phyloP scores from a whole-genome alignment of 2,888 invertebrate species.

The Agonopterix subpropinquella region DNA sequence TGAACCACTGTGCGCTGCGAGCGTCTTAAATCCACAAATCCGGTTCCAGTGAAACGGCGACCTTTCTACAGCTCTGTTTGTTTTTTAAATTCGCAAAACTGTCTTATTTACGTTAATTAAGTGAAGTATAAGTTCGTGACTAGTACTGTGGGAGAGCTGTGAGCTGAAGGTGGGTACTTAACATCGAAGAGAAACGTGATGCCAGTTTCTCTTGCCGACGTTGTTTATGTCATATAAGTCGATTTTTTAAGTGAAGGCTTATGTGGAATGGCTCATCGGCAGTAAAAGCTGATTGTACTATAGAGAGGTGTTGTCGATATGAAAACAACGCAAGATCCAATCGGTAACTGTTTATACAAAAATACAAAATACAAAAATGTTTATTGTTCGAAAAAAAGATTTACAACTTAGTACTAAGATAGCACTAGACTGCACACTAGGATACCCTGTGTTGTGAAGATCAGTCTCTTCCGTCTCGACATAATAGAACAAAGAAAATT shows the following conservation, averaged over 20 bases:
- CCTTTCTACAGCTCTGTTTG: constrained; percentile 44
- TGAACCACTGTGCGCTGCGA: too few relatives aligned
- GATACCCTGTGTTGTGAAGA: too few relatives aligned
- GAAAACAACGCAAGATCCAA: too few relatives aligned
- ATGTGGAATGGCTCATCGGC: constrained; percentile 2
- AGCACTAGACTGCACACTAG: too few relatives aligned
- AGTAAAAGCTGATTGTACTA: not conserved
- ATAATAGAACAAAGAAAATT: too few relatives aligned
- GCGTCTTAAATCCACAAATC: constrained; percentile 33
- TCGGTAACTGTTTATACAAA: too few relatives aligned
- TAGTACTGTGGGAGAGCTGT: constrained; percentile 55
- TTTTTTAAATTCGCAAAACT: constrained; percentile 64
- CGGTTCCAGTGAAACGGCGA: constrained; percentile 48
- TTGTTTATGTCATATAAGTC: constrained; percentile 31
- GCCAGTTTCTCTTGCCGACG: constrained; percentile 15
- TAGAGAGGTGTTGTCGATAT: too few relatives aligned
- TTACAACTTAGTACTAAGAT: too few relatives aligned
- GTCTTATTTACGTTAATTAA: constrained; percentile 74
- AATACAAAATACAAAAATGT: too few relatives aligned
- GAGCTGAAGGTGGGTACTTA: constrained; percentile 9
- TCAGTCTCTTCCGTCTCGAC: too few relatives aligned
- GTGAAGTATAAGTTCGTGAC: constrained; percentile 75
- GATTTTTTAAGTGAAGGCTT: constrained; percentile 6
- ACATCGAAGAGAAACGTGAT: constrained; percentile 45
- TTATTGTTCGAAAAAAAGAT: too few relatives aligned